Base-by-base conservation (phyloP, 2,888 invertebrate species). In the Catocala nupta region DNA sequence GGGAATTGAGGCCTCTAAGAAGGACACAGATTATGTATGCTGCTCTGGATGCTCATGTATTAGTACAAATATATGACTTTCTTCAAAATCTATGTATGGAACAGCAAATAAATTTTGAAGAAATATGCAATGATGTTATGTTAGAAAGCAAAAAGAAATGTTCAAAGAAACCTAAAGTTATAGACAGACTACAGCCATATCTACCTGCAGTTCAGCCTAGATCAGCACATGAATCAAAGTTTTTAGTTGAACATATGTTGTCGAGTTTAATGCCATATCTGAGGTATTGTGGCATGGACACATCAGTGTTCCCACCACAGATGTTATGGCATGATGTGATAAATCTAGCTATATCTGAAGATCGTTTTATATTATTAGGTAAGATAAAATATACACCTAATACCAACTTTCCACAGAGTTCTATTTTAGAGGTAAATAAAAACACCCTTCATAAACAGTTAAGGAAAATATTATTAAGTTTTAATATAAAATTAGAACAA, bases 41-140 rank as follows among this genome's bases (percentile, higher is more conserved):
- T 65, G 98, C 98, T 42, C 89, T 98, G 57, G 99, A 99, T 95
- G 98, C 98, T 0, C 96, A 96, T 91, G 98, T 98, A 78, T 93
- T 99, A 62, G 86, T 99, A 74, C 96, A 98, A 90, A 95, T 98
- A 44, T 98, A 97, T 89, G 95, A 96, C 58, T 95, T 95, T 51
- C 87, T 98, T 48, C 92, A 94, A 75, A 88, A 84, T 49, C 58
- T 86, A 59, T 90, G 91, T 80, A 82, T 85, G 58, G 85, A 93
- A 56, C 94, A 95, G 73, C 84, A 90, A 42, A 95, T 96, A 61
- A 95, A 95, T 58, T 96, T 96, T 87, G 95, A 95, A 65, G 96
- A 96, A 76, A 93, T 95, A 65, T 96, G 96, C 76, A 94, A 94
- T 83, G 94, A 95, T 83, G 85, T 96, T 59, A 94, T 95, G 94